These are phyloP conservation scores for Platichthys stellatus DNA, from an alignment of 2,113 vertebrate species.

Conservation along the genomic window DNA sequence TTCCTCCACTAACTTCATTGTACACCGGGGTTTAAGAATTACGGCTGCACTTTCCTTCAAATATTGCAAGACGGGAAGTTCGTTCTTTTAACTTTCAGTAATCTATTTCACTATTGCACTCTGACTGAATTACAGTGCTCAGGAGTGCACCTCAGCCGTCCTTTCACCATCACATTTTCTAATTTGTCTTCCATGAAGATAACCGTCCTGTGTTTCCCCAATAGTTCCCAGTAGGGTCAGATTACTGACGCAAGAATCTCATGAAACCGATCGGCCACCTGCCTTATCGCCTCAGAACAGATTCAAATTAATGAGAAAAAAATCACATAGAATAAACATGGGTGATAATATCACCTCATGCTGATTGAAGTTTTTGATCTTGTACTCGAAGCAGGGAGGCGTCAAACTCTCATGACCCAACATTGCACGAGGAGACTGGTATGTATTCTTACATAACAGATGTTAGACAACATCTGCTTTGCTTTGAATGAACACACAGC, in stretches of 20 bases:
- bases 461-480: slow-evolving; percentile 59
- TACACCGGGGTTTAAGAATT: slow-evolving; percentile 21
- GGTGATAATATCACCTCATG: neutral
- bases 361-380: slow-evolving; percentile 8
- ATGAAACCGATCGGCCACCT: slow-evolving; percentile 57
- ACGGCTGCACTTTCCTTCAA: slow-evolving; percentile 20
- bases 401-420: slow-evolving; percentile 20
- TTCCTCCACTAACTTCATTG: slow-evolving; percentile 31
- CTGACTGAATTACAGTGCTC: slow-evolving; percentile 19
- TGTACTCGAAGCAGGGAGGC: neutral
- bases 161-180: slow-evolving; percentile 16
- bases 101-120: slow-evolving; percentile 30
- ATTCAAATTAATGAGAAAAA: neutral
- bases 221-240: slow-evolving; percentile 57
- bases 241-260: slow-evolving; percentile 55
- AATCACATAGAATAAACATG: slow-evolving; percentile 37
- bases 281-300: slow-evolving; percentile 36
- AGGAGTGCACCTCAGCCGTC: slow-evolving; percentile 32
- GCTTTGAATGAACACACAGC: slow-evolving; percentile 29
- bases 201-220: slow-evolving; percentile 16
- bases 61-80: slow-evolving; percentile 31
- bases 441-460: slow-evolving; percentile 39
- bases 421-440: slow-evolving; percentile 13
- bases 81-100: slow-evolving; percentile 37
- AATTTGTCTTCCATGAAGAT: slow-evolving; percentile 35